Evolutionary conservation across 2,888 invertebrate species (phyloP).

Genomic region (Cataglyphis albicans): DNA sequence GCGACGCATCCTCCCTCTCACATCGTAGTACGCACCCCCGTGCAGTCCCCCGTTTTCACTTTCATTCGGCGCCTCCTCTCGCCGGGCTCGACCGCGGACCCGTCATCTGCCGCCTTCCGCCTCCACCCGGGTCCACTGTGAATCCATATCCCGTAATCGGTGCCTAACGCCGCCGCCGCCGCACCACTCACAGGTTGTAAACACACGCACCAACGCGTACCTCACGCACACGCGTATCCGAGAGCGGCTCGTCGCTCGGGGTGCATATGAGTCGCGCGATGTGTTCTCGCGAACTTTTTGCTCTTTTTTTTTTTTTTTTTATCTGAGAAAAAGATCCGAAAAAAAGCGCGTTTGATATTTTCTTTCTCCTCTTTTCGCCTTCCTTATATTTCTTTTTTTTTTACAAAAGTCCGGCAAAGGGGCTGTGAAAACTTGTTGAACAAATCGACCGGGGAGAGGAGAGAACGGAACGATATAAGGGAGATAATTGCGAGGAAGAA

Average conservation of each 20-base stretch:
- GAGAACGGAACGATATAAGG: neutral
- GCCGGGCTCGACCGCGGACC: slow-evolving; percentile 58
- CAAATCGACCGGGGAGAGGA: slow-evolving; percentile 54
- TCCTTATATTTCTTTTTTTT: neutral
- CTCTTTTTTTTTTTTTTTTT: neutral
- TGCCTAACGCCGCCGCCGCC: slow-evolving; percentile 48
- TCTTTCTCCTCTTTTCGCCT: neutral
- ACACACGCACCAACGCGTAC: slow-evolving; percentile 57
- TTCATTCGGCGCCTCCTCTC: slow-evolving; percentile 69
- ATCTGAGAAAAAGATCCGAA: neutral
- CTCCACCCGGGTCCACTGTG: slow-evolving; percentile 60
- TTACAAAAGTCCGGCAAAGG: neutral
- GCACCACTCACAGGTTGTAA: slow-evolving; percentile 65
- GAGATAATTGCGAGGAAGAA: neutral
- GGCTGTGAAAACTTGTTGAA: slow-evolving; percentile 65
- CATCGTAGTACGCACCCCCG: slow-evolving; percentile 55
- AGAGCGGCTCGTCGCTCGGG: slow-evolving; percentile 18
- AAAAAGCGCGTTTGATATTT: slow-evolving; percentile 12
- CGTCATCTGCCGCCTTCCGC: slow-evolving; percentile 68
- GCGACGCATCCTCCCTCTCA: slow-evolving; percentile 66
- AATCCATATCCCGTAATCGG: slow-evolving; percentile 63
- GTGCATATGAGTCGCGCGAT: slow-evolving; percentile 22
- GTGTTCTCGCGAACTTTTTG: neutral
- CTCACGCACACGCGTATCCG: slow-evolving; percentile 35
- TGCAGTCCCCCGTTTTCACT: slow-evolving; percentile 72